These are phyloP conservation scores for Jaculus jaculus DNA, from an alignment of 2,113 vertebrate species.

Conservation along the genomic window DNA sequence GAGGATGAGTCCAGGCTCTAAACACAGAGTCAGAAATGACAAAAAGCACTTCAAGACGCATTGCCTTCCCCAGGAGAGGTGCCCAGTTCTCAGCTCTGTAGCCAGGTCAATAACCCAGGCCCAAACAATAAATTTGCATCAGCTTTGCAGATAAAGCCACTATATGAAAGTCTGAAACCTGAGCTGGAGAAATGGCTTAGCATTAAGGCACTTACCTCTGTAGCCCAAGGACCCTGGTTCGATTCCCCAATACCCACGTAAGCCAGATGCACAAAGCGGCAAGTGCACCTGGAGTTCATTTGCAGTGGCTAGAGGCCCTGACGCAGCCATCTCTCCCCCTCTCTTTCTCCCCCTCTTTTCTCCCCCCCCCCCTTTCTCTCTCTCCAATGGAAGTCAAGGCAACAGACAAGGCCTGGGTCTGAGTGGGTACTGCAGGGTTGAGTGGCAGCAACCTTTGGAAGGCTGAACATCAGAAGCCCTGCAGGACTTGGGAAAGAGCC, in stretches of 20 bases:
- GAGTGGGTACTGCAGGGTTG: accelerated
- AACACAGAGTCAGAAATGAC: too few species aligned
- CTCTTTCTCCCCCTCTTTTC: too few species aligned
- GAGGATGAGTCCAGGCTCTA: too few species aligned
- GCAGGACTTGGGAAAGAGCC: not conserved
- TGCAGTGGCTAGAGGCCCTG: too few species aligned
- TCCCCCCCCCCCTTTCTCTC: not conserved
- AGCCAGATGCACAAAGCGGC: too few species aligned
- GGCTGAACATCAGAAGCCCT: accelerated
- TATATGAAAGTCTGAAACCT: not conserved
- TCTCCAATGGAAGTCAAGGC: not conserved
- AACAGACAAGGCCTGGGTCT: not conserved
- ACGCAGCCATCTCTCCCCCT: not conserved
- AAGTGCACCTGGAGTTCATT: too few species aligned
- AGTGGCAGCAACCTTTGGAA: accelerated
- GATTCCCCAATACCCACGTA: too few species aligned
- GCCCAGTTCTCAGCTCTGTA: not conserved
- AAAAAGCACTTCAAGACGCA: accelerated
- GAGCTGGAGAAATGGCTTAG: too few species aligned
- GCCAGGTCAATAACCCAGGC: not conserved
- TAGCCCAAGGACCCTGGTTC: too few species aligned
- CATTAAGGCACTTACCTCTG: too few species aligned
- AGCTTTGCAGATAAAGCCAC: not conserved
- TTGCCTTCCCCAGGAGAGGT: not conserved
- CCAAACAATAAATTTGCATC: too few species aligned